Evolutionary conservation across 2,888 invertebrate species (phyloP).

Genomic region (Emmelina monodactyla): DNA sequence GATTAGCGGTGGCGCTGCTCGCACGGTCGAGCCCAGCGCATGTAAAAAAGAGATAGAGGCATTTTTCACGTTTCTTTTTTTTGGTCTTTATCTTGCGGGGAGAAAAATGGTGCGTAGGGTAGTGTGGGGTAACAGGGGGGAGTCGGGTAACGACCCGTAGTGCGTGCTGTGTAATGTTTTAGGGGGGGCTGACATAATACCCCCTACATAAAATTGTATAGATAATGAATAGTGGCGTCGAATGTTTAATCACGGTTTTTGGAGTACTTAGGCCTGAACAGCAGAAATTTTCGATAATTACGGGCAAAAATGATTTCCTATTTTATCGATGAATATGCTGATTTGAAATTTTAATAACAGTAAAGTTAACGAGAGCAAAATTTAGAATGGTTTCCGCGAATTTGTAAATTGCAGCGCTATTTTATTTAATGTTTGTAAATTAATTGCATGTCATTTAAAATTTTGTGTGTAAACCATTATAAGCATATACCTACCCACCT

Average conservation of each 20-base stretch:
- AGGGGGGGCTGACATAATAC: slow-evolving; percentile 33
- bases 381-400: no score
- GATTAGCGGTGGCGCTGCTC: slow-evolving; percentile 54
- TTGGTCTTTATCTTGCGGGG: slow-evolving; percentile 63
- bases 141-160: slow-evolving; percentile 34
- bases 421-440: neutral
- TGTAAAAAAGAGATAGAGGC: slow-evolving; percentile 41
- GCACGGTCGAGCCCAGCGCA: slow-evolving; percentile 23
- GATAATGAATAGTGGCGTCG: slow-evolving; percentile 60
- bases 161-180: slow-evolving; percentile 54
- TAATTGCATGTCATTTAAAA: neutral
- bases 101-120: slow-evolving; percentile 55
- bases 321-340: slow-evolving; percentile 35
- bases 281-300: slow-evolving; percentile 55
- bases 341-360: slow-evolving; percentile 25
- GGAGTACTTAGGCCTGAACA: slow-evolving; percentile 44
- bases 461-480: neutral
- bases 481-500: neutral
- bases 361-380: no score
- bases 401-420: slow-evolving; percentile 6
- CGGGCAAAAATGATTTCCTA: slow-evolving; percentile 47
- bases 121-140: slow-evolving; percentile 22
- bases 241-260: slow-evolving; percentile 60
- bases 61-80: slow-evolving; percentile 65
- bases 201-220: slow-evolving; percentile 29